A percentile compares a stretch with the other conserved stretches of the same genome.
These are phyloP conservation scores for Oryzaephilus surinamensis DNA, from an alignment of 1,140 invertebrate genomes.

Conservation along the genomic window DNA sequence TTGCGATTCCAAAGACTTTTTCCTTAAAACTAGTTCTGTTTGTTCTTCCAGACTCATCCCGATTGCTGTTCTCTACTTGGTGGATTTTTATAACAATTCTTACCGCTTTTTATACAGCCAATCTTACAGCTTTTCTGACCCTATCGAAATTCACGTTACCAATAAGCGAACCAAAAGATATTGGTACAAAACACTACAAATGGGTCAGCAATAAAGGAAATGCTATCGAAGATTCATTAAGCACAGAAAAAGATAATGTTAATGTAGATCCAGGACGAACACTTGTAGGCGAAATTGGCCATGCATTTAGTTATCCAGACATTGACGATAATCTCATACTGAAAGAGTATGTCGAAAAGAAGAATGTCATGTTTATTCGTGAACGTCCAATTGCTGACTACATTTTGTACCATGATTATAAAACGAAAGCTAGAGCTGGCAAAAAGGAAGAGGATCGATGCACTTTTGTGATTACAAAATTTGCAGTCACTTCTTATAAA, in stretches of 20 bases:
- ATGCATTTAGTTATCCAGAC: neutral
- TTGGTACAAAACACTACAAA: conserved; percentile 50
- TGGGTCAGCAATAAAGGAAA: conserved; percentile 60
- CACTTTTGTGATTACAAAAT: conserved; percentile 58
- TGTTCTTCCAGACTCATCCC: conserved; percentile 61
- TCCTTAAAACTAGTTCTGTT: too few relatives aligned
- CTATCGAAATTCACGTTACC: conserved; percentile 71
- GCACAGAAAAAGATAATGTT: too few relatives aligned
- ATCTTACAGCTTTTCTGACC: conserved; percentile 80
- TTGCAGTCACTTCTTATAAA: conserved; percentile 48
- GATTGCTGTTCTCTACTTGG: conserved; percentile 80
- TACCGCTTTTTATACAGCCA: conserved; percentile 86
- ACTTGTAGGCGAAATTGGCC: neutral
- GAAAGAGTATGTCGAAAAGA: conserved; percentile 31
- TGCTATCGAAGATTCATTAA: conserved; percentile 48
- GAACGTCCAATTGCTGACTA: conserved; percentile 53
- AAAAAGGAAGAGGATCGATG: conserved; percentile 52
- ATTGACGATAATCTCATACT: conserved; percentile 20
- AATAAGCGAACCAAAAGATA: conserved; percentile 56
- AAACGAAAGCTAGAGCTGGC: conserved; percentile 45
- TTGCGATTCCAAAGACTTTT: too few relatives aligned
- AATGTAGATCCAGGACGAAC: neutral
- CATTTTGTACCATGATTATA: conserved; percentile 57
- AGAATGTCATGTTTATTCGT: conserved; percentile 51
- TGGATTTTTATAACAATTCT: conserved; percentile 82